Conservation (phyloP, 1,140 invertebrate species). For the Probaryconus sp. region DNA sequence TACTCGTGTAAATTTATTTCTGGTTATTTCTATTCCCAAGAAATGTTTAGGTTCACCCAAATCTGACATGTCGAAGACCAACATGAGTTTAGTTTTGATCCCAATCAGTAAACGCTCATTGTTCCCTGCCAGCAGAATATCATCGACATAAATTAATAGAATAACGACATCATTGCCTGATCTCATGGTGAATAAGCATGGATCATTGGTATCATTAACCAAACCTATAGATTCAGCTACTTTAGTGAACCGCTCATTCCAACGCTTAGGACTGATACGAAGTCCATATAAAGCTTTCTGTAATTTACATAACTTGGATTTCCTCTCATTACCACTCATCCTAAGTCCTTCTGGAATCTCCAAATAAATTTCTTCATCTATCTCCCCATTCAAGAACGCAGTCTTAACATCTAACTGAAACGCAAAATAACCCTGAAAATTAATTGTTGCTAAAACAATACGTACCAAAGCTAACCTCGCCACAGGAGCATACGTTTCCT, state of each 20-base stretch:
- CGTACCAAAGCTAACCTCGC: no score
- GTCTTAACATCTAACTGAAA: no score
- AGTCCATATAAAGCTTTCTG: neutral
- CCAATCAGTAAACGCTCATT: no score
- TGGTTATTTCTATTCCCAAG: slow-evolving; percentile 47
- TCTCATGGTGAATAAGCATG: neutral
- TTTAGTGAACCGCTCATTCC: neutral
- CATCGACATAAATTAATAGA: no score
- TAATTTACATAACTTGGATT: neutral
- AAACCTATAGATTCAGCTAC: neutral
- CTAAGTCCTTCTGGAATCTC: neutral
- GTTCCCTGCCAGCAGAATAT: no score
- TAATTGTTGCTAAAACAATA: no score
- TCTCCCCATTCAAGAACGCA: neutral
- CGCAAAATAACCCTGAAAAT: no score
- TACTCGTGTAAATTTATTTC: slow-evolving; percentile 43
- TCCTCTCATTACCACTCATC: neutral
- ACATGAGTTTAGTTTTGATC: neutral
- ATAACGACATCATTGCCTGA: neutral
- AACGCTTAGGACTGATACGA: neutral
- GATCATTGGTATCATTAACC: neutral
- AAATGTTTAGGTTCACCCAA: neutral
- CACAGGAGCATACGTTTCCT: no score
- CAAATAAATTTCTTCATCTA: slow-evolving; percentile 5
- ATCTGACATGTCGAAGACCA: neutral